Percentiles rank a stretch among this genome's conserved stretches.
Evolutionary conservation across 2,888 invertebrate genomes (phyloP).

Genomic region (Epicampocera succincta): DNA sequence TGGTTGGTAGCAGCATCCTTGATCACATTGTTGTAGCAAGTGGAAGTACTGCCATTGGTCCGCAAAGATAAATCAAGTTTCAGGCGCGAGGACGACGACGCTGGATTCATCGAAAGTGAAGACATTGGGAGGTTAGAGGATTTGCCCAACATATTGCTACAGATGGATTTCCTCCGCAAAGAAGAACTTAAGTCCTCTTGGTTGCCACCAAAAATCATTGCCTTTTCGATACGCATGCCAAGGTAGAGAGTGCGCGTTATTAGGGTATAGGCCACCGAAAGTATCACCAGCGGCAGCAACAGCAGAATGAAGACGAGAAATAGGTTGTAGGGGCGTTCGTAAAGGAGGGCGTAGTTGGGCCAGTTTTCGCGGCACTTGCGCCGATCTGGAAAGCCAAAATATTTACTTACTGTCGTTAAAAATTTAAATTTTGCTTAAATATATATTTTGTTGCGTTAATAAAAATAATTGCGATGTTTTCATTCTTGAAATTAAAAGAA

Average conservation of each 20-base stretch:
- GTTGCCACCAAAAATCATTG: slow-evolving; percentile 72
- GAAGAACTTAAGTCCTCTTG: slow-evolving; percentile 34
- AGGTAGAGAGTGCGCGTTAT: slow-evolving; percentile 81
- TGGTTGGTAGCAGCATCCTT: slow-evolving; percentile 32
- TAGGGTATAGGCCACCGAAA: slow-evolving; percentile 85
- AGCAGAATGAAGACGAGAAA: slow-evolving; percentile 85
- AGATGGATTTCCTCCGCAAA: slow-evolving; percentile 24
- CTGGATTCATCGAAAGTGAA: slow-evolving; percentile 47
- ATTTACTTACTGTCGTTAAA: not conserved
- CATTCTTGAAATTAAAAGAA: too few species aligned
- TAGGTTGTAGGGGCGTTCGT: slow-evolving; percentile 85
- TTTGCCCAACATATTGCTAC: slow-evolving; percentile 19
- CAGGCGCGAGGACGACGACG: slow-evolving; percentile 37
- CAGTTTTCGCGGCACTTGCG: slow-evolving; percentile 85
- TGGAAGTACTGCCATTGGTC: slow-evolving; percentile 19
- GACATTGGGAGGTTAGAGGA: slow-evolving; percentile 53
- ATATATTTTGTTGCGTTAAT: too few species aligned
- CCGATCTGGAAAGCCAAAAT: slow-evolving; percentile 80
- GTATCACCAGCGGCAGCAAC: slow-evolving; percentile 85
- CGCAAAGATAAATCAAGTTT: slow-evolving; percentile 64
- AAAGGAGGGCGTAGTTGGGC: slow-evolving; percentile 82
- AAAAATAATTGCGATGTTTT: too few species aligned
- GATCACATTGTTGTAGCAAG: slow-evolving; percentile 32
- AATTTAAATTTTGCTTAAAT: too few species aligned
- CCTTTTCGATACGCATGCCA: slow-evolving; percentile 79